Conservation (phyloP, 2,113 vertebrate genomes). For the Saiga tatarica region DNA sequence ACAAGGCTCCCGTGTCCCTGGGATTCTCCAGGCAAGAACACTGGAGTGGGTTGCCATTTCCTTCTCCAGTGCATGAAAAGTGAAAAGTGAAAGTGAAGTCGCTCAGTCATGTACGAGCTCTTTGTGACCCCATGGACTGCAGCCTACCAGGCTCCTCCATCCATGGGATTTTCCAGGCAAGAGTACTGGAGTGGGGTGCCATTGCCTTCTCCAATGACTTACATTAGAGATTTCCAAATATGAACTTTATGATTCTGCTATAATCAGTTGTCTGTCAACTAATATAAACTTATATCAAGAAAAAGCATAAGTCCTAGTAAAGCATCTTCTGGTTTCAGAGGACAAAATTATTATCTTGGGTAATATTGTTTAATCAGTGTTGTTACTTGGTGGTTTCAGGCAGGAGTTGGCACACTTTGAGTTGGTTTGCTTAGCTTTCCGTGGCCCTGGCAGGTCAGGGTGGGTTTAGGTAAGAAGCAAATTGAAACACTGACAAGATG, state of each 20-base stretch:
- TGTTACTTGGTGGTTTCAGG: not conserved
- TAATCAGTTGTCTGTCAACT: not conserved
- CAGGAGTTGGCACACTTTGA: not conserved
- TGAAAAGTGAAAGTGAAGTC: too few relatives aligned
- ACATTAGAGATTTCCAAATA: conserved; percentile 19
- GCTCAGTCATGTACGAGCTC: too few relatives aligned
- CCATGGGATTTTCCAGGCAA: too few relatives aligned
- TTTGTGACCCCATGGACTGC: too few relatives aligned
- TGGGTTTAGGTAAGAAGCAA: accelerated
- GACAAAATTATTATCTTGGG: not conserved
- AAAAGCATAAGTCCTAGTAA: not conserved
- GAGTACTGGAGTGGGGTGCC: too few relatives aligned
- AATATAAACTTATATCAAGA: not conserved
- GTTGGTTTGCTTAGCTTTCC: not conserved
- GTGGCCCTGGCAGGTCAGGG: accelerated
- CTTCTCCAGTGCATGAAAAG: too few relatives aligned
- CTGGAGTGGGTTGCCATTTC: too few relatives aligned
- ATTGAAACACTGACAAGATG: not conserved
- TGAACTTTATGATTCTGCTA: not conserved
- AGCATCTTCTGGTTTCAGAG: not conserved
- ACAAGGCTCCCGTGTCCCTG: too few relatives aligned
- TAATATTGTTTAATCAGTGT: not conserved
- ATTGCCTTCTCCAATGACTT: not conserved
- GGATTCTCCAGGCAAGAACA: too few relatives aligned
- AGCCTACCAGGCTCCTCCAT: too few relatives aligned